Percentiles rank a stretch among this genome's conserved stretches.
Evolutionary conservation across 2,113 vertebrate species (phyloP).

Genomic region (Laticauda laticaudata): DNA sequence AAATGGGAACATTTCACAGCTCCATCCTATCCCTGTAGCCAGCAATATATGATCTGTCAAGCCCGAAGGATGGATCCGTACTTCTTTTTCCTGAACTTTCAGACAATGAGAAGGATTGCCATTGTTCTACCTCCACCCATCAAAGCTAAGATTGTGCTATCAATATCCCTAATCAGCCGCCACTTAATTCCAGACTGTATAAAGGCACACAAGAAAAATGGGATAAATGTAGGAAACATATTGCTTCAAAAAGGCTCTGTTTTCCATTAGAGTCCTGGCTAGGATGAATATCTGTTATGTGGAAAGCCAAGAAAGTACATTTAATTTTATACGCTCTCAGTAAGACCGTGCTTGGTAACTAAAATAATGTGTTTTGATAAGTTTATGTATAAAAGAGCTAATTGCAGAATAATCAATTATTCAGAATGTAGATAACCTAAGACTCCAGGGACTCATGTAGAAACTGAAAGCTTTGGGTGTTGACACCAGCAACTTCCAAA

Average conservation of each 20-base stretch:
- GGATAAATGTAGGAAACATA: neutral
- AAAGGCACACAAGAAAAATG: neutral
- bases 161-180: neutral
- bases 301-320: neutral
- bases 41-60: neutral
- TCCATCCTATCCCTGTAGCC: neutral
- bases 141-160: neutral
- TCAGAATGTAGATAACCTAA: neutral
- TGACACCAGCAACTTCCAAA: neutral
- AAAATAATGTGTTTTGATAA: neutral
- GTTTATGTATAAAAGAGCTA: neutral
- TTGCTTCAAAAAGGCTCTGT: neutral
- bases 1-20: neutral
- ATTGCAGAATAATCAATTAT: neutral
- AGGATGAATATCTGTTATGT: neutral
- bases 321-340: neutral
- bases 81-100: neutral
- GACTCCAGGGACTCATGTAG: neutral
- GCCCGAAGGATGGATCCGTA: neutral
- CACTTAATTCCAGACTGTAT: neutral
- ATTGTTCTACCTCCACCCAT: neutral
- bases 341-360: neutral
- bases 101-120: neutral
- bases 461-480: neutral
- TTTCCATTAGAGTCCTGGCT: neutral